phyloP scores from a whole-genome alignment of 1,140 invertebrate genomes.

The Bursaphelenchus mucronatus region DNA sequence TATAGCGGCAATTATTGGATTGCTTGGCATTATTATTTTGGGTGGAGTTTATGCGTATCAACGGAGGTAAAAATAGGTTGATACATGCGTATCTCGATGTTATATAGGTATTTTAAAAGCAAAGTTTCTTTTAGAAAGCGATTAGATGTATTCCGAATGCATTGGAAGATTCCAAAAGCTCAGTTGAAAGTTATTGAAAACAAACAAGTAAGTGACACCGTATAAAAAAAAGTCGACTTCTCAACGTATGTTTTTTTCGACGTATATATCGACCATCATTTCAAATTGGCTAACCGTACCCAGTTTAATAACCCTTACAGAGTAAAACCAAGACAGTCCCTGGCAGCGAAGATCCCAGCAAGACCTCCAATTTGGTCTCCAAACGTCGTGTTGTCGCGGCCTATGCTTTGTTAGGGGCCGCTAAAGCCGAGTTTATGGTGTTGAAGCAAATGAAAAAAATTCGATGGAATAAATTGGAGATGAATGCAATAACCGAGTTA shows the following conservation, averaged over 20 bases:
- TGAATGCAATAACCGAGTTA: conserved; percentile 45
- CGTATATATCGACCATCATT: not conserved
- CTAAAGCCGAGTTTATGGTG: conserved; percentile 52
- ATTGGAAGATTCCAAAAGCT: conserved; percentile 37
- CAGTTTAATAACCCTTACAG: conserved; percentile 22
- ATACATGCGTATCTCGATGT: not conserved
- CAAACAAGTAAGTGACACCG: conserved; percentile 29
- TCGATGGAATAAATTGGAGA: conserved; percentile 40
- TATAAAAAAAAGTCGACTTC: not conserved
- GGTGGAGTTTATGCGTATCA: conserved; percentile 34
- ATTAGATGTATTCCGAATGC: conserved; percentile 43
- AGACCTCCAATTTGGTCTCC: conserved; percentile 28
- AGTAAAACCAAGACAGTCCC: conserved; percentile 28
- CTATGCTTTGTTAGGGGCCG: conserved; percentile 48
- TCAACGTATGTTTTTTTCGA: conserved; percentile 5
- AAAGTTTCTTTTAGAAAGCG: conserved; percentile 34
- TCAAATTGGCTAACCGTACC: not conserved
- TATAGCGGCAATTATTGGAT: conserved; percentile 15
- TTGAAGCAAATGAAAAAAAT: conserved; percentile 49
- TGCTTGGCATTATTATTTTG: conserved; percentile 15
- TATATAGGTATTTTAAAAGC: not conserved
- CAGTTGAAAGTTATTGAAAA: conserved; percentile 48
- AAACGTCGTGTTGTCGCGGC: conserved; percentile 39
- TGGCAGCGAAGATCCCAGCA: conserved; percentile 4
- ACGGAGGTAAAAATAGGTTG: conserved; percentile 26